Evolutionary conservation across 2,113 vertebrate genomes (phyloP), one percentile per base, ranked within the genome.

Genomic region (Platysternon megacephalum): DNA sequence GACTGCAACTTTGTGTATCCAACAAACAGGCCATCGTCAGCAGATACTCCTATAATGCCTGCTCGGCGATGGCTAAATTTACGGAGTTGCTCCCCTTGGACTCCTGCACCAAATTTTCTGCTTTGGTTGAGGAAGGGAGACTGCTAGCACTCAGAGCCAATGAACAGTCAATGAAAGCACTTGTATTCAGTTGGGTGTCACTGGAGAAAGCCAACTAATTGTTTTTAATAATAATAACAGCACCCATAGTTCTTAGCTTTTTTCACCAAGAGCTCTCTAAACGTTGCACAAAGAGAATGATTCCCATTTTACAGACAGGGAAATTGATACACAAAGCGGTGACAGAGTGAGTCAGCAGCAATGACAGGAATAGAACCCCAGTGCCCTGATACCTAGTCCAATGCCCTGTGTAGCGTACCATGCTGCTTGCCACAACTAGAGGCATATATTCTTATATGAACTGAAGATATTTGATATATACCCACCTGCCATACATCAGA

Each of bases 131-230:
- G 13, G 49, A 49, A 49, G 49, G 49, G 49, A 49, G 4, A 49
- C 49, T 49, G n/a, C 68, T 74, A 74, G 68, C 68, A 74, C 4
- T 42, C 21, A 74, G 68, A 16, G 68, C n/a, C 21, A 72, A 72
- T 5, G n/a, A 42, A 22, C 11, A 39, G 17, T 72, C 68, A 72
- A 11, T 6, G 21, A 39, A 22, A 42, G 72, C 3, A 8, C n/a
- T 26, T 44, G 21, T 44, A 42, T 76, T 24, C 24, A 12, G 21
- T 26, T 3, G 5, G 39, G 39, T 44, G 39, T 82, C 79, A 58
- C 79, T 21, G 35, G 78, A 91, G 61, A 52, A 44, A 82, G 89
- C 74, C 79, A 91, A 86, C 85, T 83, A 86, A 86, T 86, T 48
- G 39, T 81, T 85, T 65, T 85, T 85, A 68, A 65, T 61, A 78